These are phyloP conservation scores for Arnoldichthys spilopterus DNA, from an alignment of 2,797 vertebrate species.

Conservation along the genomic window DNA sequence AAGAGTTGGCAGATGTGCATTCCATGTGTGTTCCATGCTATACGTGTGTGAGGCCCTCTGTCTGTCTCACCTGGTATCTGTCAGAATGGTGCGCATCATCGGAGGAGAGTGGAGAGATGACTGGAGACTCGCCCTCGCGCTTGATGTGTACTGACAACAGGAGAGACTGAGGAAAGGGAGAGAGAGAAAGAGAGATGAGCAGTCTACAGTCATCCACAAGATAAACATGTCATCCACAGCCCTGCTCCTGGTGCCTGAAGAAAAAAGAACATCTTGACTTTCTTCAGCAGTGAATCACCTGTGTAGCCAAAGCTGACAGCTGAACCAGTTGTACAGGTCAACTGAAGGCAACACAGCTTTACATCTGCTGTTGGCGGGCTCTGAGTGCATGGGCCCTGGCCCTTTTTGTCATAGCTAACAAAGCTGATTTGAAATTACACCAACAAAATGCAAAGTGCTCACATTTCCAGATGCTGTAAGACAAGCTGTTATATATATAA, in stretches of 20 bases:
- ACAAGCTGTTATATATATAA: neutral
- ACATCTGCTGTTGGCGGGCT: constrained; percentile 38
- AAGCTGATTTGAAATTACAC: neutral
- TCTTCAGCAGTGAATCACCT: constrained; percentile 5
- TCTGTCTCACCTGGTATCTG: constrained; percentile 96
- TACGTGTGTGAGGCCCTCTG: constrained; percentile 39
- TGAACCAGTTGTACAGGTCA: constrained; percentile 8
- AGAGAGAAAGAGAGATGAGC: constrained; percentile 54
- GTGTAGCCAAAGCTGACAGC: constrained; percentile 12
- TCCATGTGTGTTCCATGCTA: constrained; percentile 40
- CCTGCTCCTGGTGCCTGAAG: constrained; percentile 66
- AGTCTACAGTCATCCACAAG: constrained; percentile 44
- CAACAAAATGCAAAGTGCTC: neutral
- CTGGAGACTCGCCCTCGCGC: constrained; percentile 97
- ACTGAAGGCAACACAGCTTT: constrained; percentile 7
- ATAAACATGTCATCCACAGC: constrained; percentile 51
- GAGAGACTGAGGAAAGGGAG: constrained; percentile 84
- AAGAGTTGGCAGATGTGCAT: constrained; percentile 2
- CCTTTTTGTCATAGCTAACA: no score
- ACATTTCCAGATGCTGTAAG: neutral
- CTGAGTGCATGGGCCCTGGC: neutral
- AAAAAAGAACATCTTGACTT: constrained; percentile 47
- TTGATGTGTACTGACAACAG: constrained; percentile 98
- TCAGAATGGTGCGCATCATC: constrained; percentile 98
- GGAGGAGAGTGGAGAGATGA: constrained; percentile 94